These are phyloP conservation scores for Calameuta filiformis DNA, from an alignment of 2,888 invertebrate genomes.

Conservation along the genomic window DNA sequence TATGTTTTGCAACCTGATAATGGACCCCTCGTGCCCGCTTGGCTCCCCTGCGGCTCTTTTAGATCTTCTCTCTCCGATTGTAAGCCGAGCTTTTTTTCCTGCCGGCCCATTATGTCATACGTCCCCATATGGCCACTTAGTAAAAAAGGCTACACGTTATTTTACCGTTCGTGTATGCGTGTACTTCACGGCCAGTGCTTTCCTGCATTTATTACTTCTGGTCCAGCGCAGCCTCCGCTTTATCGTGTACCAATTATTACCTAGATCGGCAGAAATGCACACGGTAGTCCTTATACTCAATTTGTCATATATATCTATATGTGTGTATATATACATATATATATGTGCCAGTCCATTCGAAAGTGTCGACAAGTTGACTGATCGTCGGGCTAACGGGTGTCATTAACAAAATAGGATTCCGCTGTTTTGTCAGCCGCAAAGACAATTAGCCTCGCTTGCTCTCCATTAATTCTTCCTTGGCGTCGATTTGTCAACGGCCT, in stretches of 20 bases:
- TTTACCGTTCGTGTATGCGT: background rate
- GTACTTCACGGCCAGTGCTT: background rate
- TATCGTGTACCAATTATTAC: background rate
- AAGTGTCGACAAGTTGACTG: slow-evolving; percentile 10
- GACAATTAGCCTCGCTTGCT: slow-evolving; percentile 19
- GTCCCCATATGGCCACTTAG: slow-evolving; percentile 63
- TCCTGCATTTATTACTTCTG: background rate
- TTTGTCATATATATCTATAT: background rate
- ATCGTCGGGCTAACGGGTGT: slow-evolving; percentile 13
- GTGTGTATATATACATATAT: too few species aligned
- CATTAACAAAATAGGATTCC: slow-evolving; percentile 19
- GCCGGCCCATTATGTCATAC: slow-evolving; percentile 45
- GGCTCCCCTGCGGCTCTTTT: slow-evolving; percentile 59
- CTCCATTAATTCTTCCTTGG: slow-evolving; percentile 15
- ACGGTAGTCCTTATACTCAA: background rate
- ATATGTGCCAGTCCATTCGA: background rate
- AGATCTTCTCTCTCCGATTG: slow-evolving; percentile 59
- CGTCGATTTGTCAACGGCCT: slow-evolving; percentile 18
- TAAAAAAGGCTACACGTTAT: slow-evolving; percentile 32
- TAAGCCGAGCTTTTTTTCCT: slow-evolving; percentile 54
- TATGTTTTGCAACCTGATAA: slow-evolving; percentile 65
- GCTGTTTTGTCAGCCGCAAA: slow-evolving; percentile 13
- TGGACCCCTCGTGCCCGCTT: slow-evolving; percentile 55
- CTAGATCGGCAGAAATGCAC: background rate
- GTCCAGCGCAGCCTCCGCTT: background rate